These are phyloP conservation scores for Lagria hirta DNA, from an alignment of 2,888 invertebrate species.

Conservation along the genomic window DNA sequence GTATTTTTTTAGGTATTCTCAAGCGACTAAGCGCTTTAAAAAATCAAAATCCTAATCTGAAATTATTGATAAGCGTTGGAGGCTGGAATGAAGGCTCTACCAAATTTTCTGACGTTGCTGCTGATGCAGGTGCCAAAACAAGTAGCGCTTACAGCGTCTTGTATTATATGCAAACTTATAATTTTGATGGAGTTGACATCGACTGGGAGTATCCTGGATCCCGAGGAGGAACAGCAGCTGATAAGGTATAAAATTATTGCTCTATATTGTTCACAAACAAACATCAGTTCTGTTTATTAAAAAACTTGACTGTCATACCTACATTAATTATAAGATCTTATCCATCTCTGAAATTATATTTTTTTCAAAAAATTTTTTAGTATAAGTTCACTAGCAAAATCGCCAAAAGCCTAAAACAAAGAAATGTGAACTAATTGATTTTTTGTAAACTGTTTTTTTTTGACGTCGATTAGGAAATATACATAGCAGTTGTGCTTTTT, in stretches of 20 bases:
- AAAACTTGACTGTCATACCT: too few species aligned
- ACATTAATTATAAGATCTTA: too few species aligned
- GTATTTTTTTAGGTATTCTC: slow-evolving; percentile 54
- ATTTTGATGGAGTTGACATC: slow-evolving; percentile 69
- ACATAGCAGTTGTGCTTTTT: too few species aligned
- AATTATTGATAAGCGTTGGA: slow-evolving; percentile 63
- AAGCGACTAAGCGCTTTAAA: slow-evolving; percentile 59
- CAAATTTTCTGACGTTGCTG: slow-evolving; percentile 10
- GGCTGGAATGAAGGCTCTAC: slow-evolving; percentile 47
- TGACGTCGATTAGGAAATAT: too few species aligned
- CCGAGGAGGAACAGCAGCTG: slow-evolving; percentile 51
- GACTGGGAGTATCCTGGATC: slow-evolving; percentile 68
- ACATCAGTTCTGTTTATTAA: background rate
- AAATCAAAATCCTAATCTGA: slow-evolving; percentile 54
- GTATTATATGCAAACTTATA: slow-evolving; percentile 57
- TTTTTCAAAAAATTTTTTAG: too few species aligned
- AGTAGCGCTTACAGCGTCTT: slow-evolving; percentile 60
- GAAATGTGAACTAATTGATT: too few species aligned
- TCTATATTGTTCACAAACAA: background rate
- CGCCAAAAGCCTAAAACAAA: too few species aligned
- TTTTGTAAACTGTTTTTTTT: too few species aligned
- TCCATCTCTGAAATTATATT: too few species aligned
- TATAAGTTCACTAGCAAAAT: too few species aligned
- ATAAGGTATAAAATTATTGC: slow-evolving; percentile 50
- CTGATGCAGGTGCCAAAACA: slow-evolving; percentile 45